Conservation (phyloP, 2,888 invertebrate species). For the Phytoseiulus persimilis region DNA sequence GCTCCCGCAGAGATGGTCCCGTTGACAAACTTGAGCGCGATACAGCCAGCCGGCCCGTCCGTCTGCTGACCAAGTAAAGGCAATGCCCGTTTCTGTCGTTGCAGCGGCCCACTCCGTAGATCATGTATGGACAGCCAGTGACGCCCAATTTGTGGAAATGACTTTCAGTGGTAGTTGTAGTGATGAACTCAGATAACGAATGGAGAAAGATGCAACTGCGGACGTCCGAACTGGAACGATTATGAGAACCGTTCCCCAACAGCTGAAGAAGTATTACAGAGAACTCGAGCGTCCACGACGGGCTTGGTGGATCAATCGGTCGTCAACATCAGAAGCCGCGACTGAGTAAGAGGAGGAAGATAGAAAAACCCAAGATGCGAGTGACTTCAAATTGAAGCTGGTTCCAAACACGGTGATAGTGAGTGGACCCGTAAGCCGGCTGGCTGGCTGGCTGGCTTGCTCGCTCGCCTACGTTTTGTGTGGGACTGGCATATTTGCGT, state of each 20-base stretch:
- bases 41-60: background rate
- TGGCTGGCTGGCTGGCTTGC: too few species aligned
- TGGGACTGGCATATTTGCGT: background rate
- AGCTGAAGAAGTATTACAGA: too few species aligned
- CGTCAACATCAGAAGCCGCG: too few species aligned
- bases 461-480: background rate
- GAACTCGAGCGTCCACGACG: too few species aligned
- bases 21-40: background rate
- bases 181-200: too few species aligned
- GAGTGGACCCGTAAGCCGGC: background rate
- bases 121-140: background rate
- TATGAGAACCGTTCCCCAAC: too few species aligned
- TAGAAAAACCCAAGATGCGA: background rate
- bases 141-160: background rate
- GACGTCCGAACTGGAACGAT: too few species aligned
- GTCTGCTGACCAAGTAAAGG: background rate
- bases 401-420: background rate
- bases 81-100: background rate
- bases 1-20: background rate
- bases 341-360: background rate
- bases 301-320: too few species aligned
- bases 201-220: too few species aligned
- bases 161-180: background rate
- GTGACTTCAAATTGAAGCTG: background rate
- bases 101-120: background rate